phyloP scores from a whole-genome alignment of 2,797 vertebrate genomes.

The Mus minutoides region DNA sequence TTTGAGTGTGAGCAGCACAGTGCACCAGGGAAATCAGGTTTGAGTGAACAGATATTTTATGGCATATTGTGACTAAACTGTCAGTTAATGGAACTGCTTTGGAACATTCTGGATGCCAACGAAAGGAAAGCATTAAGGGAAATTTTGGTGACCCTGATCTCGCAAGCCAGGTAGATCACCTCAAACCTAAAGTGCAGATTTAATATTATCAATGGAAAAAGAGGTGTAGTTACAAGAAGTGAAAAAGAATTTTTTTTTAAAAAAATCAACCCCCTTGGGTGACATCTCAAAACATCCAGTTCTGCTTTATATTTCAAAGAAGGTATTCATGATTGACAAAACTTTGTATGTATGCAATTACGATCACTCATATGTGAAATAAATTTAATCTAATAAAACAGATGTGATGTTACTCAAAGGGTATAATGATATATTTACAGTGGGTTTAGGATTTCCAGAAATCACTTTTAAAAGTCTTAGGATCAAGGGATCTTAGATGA shows the following conservation, averaged over 20 bases:
- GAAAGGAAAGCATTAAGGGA: neutral
- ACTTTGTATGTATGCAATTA: neutral
- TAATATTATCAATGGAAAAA: neutral
- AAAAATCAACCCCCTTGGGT: neutral
- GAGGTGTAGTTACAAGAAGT: neutral
- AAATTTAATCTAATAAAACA: neutral
- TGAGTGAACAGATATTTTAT: neutral
- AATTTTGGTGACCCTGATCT: fast-evolving
- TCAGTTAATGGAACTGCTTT: neutral
- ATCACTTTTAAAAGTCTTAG: neutral
- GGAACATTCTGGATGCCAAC: neutral
- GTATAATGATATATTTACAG: too few species aligned
- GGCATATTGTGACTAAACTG: neutral
- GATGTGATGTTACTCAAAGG: neutral
- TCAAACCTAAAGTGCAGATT: neutral
- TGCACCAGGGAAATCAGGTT: neutral
- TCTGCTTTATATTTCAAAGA: neutral
- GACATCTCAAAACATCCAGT: neutral
- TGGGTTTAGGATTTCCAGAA: neutral
- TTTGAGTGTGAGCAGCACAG: neutral
- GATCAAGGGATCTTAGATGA: too few species aligned
- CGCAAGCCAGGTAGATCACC: neutral
- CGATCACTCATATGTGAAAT: neutral
- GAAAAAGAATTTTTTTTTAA: neutral
- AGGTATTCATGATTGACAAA: neutral